Evolutionary conservation across 2,113 vertebrate genomes (phyloP).

Genomic region (Pygoscelis antarcticus): DNA sequence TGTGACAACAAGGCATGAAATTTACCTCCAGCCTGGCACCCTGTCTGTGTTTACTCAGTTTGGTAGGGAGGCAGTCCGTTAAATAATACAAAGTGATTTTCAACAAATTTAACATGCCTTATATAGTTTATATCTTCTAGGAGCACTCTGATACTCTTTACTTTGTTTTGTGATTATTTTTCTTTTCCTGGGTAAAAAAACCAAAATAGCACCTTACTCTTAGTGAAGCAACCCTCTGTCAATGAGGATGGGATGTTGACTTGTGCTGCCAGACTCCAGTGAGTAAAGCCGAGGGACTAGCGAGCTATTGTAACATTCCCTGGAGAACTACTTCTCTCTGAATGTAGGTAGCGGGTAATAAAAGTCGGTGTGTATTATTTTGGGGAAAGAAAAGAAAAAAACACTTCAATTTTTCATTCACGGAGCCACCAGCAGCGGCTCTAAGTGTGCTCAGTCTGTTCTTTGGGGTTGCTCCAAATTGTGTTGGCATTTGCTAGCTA

Average conservation of each 20-base stretch:
- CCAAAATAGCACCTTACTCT: neutral
- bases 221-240: neutral
- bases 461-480: neutral
- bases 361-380: neutral
- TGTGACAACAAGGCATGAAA: constrained; percentile 24
- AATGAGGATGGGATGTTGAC: neutral
- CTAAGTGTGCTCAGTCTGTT: neutral
- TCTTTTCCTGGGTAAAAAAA: neutral
- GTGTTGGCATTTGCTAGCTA: neutral
- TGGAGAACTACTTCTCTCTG: neutral
- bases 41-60: neutral
- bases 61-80: neutral
- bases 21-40: neutral
- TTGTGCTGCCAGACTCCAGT: neutral
- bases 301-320: neutral
- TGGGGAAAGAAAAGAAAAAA: neutral
- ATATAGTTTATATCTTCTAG: neutral
- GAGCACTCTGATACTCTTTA: neutral
- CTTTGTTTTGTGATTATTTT: neutral
- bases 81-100: neutral
- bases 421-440: neutral
- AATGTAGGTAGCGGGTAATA: neutral
- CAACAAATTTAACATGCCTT: neutral
- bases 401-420: neutral
- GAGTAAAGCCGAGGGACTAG: neutral